Base-by-base conservation (phyloP, 2,797 vertebrate genomes). In the Calcarius lapponicus region DNA sequence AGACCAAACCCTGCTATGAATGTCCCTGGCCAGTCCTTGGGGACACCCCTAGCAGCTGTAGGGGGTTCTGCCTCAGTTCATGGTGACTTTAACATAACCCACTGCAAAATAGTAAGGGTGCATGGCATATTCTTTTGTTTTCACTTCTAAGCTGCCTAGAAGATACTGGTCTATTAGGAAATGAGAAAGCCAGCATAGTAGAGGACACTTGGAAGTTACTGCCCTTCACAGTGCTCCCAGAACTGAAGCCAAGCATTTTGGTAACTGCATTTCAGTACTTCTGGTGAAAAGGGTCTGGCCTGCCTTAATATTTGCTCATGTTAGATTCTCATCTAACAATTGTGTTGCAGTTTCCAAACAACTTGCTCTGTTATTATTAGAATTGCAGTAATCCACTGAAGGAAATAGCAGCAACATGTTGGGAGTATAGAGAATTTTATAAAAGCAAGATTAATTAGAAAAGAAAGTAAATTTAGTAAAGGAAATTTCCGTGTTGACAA, bases 141-240 rank as follows among this genome's bases (percentile, higher is more conserved):
- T 66, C 21, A 15, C 31, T 88, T 78, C 24, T 26, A 48, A 62
- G 24, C 22, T 82, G n/a, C 56, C 25, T 67, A 32, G 34, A 80
- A 92, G 36, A 40, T 40, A 15, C 2, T 19, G 16, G 6, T 26
- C 2, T 25, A 6, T 31, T n/a, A 26, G 42, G 50, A 86, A 29
- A 16, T 69, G 42, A 60, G 84, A 69, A 62, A 50, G 3, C 4
- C 28, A 38, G 14, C 1, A 0, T 24, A 22, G 31, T 1, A 50
- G 22, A 34, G 28, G 47, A 12, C 19, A 13, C 10, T 26, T 34
- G 12, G 6, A 53, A 43, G 18, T 42, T 75, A 15, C 20, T 80
- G 51, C 12, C 10, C 31, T 75, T 85, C 7, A 11, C 4, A 18
- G 29, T 25, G 26, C 7, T 73, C n/a, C 36, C 24, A 22, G 60